Percentiles rank a stretch among this genome's conserved stretches.
Evolutionary conservation across 2,113 vertebrate genomes (phyloP).

Genomic region (Lanius collurio): DNA sequence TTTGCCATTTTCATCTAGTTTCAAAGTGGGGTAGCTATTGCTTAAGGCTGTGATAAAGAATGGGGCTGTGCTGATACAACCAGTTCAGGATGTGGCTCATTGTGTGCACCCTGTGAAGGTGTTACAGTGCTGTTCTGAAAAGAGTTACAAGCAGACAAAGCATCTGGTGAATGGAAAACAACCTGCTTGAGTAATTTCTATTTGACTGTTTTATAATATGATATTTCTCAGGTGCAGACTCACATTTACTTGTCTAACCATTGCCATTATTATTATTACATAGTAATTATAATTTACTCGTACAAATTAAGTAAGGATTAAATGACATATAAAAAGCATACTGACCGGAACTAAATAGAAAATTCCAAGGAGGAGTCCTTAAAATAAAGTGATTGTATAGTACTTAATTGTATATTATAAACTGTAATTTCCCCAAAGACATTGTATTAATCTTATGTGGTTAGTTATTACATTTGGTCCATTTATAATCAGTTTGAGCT

Average conservation of each 20-base stretch:
- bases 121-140: neutral
- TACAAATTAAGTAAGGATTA: conserved; percentile 62
- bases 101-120: neutral
- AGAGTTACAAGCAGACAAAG: neutral
- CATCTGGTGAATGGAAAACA: neutral
- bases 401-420: conserved; percentile 32
- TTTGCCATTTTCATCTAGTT: neutral
- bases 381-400: neutral
- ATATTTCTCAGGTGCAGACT: neutral
- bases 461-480: conserved; percentile 26
- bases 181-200: neutral
- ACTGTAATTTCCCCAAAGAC: conserved; percentile 40
- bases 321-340: conserved; percentile 20
- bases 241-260: neutral
- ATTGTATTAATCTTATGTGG: conserved; percentile 6
- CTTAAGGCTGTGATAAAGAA: neutral
- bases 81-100: neutral
- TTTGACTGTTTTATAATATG: neutral
- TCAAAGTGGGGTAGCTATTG: neutral
- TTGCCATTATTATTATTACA: neutral
- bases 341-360: conserved; percentile 40
- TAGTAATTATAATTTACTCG: conserved; percentile 40
- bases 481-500: conserved; percentile 46
- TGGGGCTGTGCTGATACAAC: neutral
- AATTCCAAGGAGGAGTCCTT: conserved; percentile 43